Base-by-base conservation (phyloP, 1,140 invertebrate genomes). In the Pemphigus obesinymphae region DNA sequence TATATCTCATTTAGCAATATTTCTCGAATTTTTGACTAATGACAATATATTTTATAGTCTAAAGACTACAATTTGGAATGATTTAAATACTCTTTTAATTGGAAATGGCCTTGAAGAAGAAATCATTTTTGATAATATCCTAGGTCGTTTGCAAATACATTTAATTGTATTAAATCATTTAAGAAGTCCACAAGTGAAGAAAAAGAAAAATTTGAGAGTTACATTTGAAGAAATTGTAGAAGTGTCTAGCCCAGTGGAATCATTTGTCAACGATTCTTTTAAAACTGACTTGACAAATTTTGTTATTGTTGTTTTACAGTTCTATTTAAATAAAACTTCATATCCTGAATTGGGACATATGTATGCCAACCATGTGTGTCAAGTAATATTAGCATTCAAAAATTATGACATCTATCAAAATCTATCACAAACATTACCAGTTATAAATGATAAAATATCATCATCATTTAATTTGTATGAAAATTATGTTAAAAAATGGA, bases 251-350 rank as follows among this genome's bases (percentile, higher is more conserved):
- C 55, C 76, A 20, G 4, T 23, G 45, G 63, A 63, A 80, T 23
- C 3, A 1, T 63, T 26, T 10, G 43, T 80, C 0, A 63, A n/a
- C 45, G 55, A 80, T 26, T 10, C 26, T 8, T 80, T 63, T 80
- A 26, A 80, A 61, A 61, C 13, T 29, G 76, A 80, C 15, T 43
- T 80, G 37, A 17, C 15, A 29, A 43, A 45, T 80, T 80, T 80
- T 63, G 34, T 80, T 20, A 58, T 43, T 29, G 17, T 20, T 10
- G 50, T 61, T 80, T 61, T 63, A 61, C 23, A 63, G 23, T 80
- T 80, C 17, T 80, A 80, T 63, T 80, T 80, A 61, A 26, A 80
- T 43, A 80, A 61, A 80, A 61, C 76, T 20, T 80, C 37, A 10
- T 29, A 31, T 20, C 34, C 55, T n/a, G 76, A 80, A 45, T 1